Evolutionary conservation across 2,797 vertebrate species (phyloP).

Genomic region (Danio tinwini): DNA sequence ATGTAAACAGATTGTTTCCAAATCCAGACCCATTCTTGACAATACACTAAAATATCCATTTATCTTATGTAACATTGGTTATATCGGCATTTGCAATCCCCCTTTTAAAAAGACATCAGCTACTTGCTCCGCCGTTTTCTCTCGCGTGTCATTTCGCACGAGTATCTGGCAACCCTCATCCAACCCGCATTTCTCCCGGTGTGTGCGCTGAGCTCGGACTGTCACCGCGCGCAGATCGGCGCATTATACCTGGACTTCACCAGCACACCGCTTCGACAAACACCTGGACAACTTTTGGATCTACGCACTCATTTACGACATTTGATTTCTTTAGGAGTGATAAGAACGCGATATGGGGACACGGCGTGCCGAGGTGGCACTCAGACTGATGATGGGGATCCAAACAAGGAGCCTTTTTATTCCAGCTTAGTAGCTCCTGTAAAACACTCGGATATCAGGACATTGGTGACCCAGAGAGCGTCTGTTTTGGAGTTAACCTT

Average conservation of each 20-base stretch:
- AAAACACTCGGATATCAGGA: conserved; percentile 62
- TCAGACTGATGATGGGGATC: conserved; percentile 69
- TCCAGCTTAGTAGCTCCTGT: conserved; percentile 53
- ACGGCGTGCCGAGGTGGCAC: conserved; percentile 56
- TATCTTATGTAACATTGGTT: too few relatives aligned
- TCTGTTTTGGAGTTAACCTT: conserved; percentile 19
- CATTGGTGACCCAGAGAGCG: conserved; percentile 40
- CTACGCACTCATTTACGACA: neutral
- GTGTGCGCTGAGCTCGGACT: conserved; percentile 72
- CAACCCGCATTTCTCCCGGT: conserved; percentile 67
- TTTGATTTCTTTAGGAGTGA: conserved; percentile 21
- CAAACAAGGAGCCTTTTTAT: conserved; percentile 67
- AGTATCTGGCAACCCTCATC: conserved; percentile 57
- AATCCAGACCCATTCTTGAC: too few relatives aligned
- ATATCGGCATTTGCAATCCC: too few relatives aligned
- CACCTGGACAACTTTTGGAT: conserved; percentile 30
- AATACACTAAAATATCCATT: too few relatives aligned
- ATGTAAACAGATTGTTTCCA: too few relatives aligned
- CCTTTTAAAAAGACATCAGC: too few relatives aligned
- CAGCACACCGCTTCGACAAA: neutral
- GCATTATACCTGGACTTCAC: conserved; percentile 17
- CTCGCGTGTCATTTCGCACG: neutral
- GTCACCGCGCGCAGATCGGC: conserved; percentile 71
- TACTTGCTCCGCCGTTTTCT: neutral
- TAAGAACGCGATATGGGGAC: conserved; percentile 72